Evolutionary conservation across 2,113 vertebrate species (phyloP), one percentile per base, ranked within the genome.

Genomic region (Cairina moschata): DNA sequence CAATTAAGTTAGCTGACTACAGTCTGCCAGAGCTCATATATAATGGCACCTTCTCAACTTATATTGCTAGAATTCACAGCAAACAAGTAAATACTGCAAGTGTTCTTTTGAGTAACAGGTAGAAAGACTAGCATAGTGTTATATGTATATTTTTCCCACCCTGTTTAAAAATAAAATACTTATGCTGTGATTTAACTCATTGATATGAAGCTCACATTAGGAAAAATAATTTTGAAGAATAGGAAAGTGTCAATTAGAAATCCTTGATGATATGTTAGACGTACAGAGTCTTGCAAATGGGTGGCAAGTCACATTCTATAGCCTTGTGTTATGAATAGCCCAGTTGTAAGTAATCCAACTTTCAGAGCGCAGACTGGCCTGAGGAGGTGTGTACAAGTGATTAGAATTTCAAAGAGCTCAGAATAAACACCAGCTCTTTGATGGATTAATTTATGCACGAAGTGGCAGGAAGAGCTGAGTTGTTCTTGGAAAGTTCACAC

Each of bases 371-470:
- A 93, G 74, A 93, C 95, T 98, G 97, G 97, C 96, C 96, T 93
- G 92, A 93, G 97, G 98, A 98, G 98, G 97, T 98, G 93, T 97
- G 86, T 94, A 98, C 90, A 97, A 98, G 97, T 98, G 98, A 98
- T 98, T 98, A 97, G 98, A 98, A 98, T 98, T 98, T 98, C 97
- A 98, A 98, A 98, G 96, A 98, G 97, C 96, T 95, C 91, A 93
- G 96, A 97, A 97, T 97, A 98, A 98, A 98, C 96, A 97, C 97
- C 95, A 98, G 97, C 97, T 97, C 98, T 98, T 98, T 98, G 98
- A 98, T 97, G 96, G 90, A 87, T 78, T 98, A 98, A 98, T 98
- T 98, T 98, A 98, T 98, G 97, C 97, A 93, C 73, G 95, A 97
- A 97, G 88, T 97, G 94, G 94, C 98, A 98, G 97, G 97, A 98